phyloP scores from a whole-genome alignment of 2,797 vertebrate genomes.

The Helicolenus hilgendorfi region DNA sequence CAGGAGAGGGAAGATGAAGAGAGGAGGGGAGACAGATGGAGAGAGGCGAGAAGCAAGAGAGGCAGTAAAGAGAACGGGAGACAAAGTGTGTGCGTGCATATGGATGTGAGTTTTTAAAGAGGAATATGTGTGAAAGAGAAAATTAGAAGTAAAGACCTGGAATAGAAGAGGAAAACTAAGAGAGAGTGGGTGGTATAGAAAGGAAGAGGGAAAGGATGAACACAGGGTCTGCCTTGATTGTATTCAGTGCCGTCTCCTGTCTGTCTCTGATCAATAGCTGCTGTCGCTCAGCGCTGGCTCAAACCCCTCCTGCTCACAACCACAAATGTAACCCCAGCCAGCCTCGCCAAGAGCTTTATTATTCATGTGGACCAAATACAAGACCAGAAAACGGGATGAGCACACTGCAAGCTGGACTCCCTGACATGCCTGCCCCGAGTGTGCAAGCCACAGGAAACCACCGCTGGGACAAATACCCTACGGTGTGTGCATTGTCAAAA shows the following conservation, averaged over 20 bases:
- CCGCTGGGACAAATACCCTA: slow-evolving; percentile 50
- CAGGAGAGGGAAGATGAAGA: slow-evolving; percentile 11
- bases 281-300: slow-evolving; percentile 58
- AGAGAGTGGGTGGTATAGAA: neutral
- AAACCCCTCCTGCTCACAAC: slow-evolving; percentile 51
- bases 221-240: slow-evolving; percentile 34
- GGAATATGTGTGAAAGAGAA: slow-evolving; percentile 12
- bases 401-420: slow-evolving; percentile 32
- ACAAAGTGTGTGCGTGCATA: slow-evolving; percentile 14
- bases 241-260: slow-evolving; percentile 54
- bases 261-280: slow-evolving; percentile 73
- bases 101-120: slow-evolving; percentile 15
- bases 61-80: slow-evolving; percentile 24
- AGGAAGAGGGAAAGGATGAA: slow-evolving; percentile 1
- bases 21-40: slow-evolving; percentile 19
- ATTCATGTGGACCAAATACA: slow-evolving; percentile 78
- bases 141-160: neutral
- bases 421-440: slow-evolving; percentile 46
- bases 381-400: slow-evolving; percentile 70
- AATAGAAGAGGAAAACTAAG: neutral
- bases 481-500: slow-evolving; percentile 38
- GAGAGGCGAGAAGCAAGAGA: slow-evolving; percentile 16
- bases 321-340: slow-evolving; percentile 70
- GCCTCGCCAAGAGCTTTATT: slow-evolving; percentile 65
- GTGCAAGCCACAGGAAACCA: slow-evolving; percentile 51